These are phyloP conservation scores for Villa cingulata DNA, from an alignment of 2,888 invertebrate species.

Conservation along the genomic window DNA sequence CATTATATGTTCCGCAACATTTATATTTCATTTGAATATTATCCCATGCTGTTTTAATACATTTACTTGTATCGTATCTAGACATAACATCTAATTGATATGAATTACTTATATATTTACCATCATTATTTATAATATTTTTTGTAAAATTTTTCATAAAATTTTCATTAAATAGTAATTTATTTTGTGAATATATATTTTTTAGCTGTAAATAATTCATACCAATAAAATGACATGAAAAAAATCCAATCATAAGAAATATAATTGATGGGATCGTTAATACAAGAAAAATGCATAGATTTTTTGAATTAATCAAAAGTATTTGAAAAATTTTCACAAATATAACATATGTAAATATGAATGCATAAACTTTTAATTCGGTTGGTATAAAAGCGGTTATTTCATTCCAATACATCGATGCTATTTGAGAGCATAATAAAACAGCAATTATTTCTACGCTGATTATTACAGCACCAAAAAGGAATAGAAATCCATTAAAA, in stretches of 20 bases:
- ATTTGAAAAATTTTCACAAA: background rate
- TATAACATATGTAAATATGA: background rate
- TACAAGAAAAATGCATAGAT: background rate
- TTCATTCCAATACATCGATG: background rate
- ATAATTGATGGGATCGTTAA: background rate
- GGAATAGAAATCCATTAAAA: background rate
- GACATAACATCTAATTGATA: background rate
- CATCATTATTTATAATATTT: too few species aligned
- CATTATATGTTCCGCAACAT: conserved; percentile 4
- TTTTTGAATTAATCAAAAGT: background rate
- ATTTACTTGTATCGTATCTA: background rate
- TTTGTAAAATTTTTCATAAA: too few species aligned
- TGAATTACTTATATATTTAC: too few species aligned
- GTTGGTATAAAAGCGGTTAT: background rate
- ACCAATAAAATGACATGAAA: background rate
- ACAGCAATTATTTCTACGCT: background rate
- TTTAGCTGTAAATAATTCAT: background rate
- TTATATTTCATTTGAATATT: conserved; percentile 5
- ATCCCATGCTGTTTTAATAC: conserved; percentile 6
- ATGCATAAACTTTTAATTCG: background rate
- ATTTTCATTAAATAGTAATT: too few species aligned
- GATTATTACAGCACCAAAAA: background rate
- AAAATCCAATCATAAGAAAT: background rate
- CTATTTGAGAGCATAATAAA: background rate
- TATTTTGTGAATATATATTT: background rate